These are phyloP conservation scores for Molossus alvarezi DNA, from an alignment of 2,797 vertebrate genomes.

Conservation along the genomic window DNA sequence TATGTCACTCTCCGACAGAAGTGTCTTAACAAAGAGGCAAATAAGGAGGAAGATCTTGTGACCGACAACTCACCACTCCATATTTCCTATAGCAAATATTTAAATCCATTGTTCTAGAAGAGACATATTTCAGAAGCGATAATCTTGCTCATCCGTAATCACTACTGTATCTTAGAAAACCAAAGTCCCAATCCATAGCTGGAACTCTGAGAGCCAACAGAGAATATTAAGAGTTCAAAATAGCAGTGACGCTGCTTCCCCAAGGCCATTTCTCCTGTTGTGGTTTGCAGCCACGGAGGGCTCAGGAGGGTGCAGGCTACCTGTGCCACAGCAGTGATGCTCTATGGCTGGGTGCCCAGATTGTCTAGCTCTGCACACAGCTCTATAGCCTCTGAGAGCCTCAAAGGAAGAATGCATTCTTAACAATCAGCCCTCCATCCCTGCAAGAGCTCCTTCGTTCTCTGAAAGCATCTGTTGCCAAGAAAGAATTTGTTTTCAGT, in stretches of 20 bases:
- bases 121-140: not conserved
- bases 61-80: not conserved
- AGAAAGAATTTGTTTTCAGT: conserved; percentile 55
- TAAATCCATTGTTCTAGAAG: not conserved
- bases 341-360: conserved; percentile 90
- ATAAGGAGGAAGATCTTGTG: not conserved
- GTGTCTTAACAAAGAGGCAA: not conserved
- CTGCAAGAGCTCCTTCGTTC: conserved; percentile 78
- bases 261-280: conserved; percentile 82
- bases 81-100: not conserved
- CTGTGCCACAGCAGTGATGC: conserved; percentile 86
- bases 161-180: conserved; percentile 44
- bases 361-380: conserved; percentile 89
- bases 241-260: conserved; percentile 81
- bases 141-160: not conserved
- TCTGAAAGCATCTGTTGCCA: conserved; percentile 47
- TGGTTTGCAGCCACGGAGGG: conserved; percentile 87
- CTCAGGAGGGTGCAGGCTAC: conserved; percentile 86
- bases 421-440: conserved; percentile 85
- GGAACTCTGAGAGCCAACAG: conserved; percentile 70
- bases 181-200: conserved; percentile 39
- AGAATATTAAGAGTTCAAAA: conserved; percentile 79
- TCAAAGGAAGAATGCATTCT: conserved; percentile 86
- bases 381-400: conserved; percentile 88
- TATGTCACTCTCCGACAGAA: not conserved